These are phyloP conservation scores for Ceuthmochares aereus DNA, from an alignment of 2,113 vertebrate species.

Conservation along the genomic window DNA sequence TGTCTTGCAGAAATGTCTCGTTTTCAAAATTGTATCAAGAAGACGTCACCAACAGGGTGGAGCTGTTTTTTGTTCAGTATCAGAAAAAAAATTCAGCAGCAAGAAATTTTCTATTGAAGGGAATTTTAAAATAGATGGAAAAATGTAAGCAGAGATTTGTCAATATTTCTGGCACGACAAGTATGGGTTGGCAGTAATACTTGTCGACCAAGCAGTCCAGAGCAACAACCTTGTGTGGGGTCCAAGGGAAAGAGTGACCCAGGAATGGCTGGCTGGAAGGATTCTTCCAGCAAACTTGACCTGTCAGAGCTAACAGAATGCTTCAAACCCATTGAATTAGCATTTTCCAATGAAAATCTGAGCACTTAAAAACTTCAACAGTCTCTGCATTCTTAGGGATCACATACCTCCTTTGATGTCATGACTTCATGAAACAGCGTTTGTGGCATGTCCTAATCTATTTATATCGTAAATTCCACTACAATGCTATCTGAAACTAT, in stretches of 20 bases:
- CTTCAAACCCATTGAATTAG: background rate
- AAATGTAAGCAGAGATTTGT: background rate
- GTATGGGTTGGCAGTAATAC: background rate
- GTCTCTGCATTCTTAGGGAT: background rate
- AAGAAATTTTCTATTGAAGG: background rate
- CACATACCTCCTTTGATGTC: background rate
- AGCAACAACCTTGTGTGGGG: rapidly evolving
- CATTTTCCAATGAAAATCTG: background rate
- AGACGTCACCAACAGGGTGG: background rate
- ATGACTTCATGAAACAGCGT: background rate
- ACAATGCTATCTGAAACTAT: background rate
- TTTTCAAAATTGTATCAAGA: background rate
- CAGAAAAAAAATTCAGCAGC: background rate
- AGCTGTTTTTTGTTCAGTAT: background rate
- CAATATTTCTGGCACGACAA: background rate
- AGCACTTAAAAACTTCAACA: background rate
- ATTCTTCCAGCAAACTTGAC: background rate
- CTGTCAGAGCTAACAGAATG: background rate
- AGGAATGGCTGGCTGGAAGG: background rate
- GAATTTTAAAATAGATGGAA: background rate
- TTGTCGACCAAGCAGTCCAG: background rate
- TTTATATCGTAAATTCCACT: background rate
- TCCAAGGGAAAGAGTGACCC: background rate
- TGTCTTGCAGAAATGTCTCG: background rate
- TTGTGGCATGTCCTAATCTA: background rate